These are phyloP conservation scores for Deilephila porcellus DNA, from an alignment of 2,888 invertebrate species.

Conservation along the genomic window DNA sequence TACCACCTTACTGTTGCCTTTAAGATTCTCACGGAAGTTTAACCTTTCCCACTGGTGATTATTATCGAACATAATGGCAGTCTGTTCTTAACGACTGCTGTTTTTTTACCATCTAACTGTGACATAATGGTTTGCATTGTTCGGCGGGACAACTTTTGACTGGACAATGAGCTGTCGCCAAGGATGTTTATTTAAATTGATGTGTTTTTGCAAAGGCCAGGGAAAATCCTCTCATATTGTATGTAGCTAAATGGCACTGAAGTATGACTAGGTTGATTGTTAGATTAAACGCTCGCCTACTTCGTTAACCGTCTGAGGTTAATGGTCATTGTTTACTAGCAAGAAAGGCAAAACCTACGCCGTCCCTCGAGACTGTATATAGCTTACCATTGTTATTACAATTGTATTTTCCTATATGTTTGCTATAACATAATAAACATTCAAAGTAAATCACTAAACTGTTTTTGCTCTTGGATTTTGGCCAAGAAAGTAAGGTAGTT, in stretches of 20 bases:
- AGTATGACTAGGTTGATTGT: conserved; percentile 1
- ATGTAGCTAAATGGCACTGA: not conserved
- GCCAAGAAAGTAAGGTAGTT: too few relatives aligned
- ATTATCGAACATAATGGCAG: conserved; percentile 27
- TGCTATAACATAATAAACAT: too few relatives aligned
- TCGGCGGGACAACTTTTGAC: not conserved
- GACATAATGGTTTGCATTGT: conserved; percentile 19
- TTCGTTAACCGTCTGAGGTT: not conserved
- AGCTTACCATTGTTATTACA: not conserved
- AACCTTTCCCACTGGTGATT: conserved; percentile 63
- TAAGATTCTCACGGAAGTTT: conserved; percentile 70
- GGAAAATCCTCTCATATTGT: not conserved
- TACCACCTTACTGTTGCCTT: not conserved
- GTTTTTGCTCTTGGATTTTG: too few relatives aligned
- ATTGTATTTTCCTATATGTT: not conserved
- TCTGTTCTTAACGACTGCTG: conserved; percentile 12
- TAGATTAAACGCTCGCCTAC: not conserved
- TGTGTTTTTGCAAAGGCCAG: not conserved
- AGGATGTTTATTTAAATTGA: not conserved
- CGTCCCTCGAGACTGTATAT: not conserved
- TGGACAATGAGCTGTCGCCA: conserved; percentile 4
- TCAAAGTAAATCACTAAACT: too few relatives aligned
- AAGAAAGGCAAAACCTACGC: not conserved
- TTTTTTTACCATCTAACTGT: conserved; percentile 14
- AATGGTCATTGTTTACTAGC: conserved; percentile 1